These are phyloP conservation scores for Prunella himalayana DNA, from an alignment of 2,113 vertebrate species.

Conservation along the genomic window DNA sequence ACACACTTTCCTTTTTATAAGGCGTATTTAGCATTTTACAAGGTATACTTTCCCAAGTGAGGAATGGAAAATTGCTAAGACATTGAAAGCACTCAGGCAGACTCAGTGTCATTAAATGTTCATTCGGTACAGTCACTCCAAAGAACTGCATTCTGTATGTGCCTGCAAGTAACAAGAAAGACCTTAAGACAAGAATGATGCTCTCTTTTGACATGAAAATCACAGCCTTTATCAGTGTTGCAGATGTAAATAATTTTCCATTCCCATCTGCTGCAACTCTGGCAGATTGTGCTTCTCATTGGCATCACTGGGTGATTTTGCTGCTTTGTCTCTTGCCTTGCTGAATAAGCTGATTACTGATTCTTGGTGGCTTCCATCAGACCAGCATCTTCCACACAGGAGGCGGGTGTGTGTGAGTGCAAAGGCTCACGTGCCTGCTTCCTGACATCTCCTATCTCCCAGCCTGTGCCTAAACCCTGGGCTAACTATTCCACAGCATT, in stretches of 20 bases:
- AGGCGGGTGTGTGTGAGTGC: background rate
- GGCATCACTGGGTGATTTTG: rapidly evolving
- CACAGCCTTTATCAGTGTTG: background rate
- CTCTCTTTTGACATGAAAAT: background rate
- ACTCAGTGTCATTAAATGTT: background rate
- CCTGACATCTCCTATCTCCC: background rate
- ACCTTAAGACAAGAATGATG: background rate
- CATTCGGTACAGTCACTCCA: background rate
- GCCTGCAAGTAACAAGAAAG: background rate
- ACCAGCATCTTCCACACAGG: background rate
- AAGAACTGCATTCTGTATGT: background rate
- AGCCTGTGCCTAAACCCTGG: background rate
- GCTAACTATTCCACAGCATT: background rate
- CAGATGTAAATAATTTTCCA: background rate
- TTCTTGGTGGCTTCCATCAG: background rate
- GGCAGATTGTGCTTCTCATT: background rate
- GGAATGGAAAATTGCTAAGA: conserved; percentile 18
- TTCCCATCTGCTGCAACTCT: background rate
- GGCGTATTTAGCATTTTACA: conserved; percentile 14
- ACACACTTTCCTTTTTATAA: conserved; percentile 29
- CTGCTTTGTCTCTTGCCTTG: background rate
- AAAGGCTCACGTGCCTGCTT: background rate
- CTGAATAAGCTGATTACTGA: background rate
- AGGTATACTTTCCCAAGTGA: conserved; percentile 23
- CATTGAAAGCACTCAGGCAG: background rate